Base-by-base conservation (phyloP, 2,888 invertebrate genomes). In the Amaurobius ferox region DNA sequence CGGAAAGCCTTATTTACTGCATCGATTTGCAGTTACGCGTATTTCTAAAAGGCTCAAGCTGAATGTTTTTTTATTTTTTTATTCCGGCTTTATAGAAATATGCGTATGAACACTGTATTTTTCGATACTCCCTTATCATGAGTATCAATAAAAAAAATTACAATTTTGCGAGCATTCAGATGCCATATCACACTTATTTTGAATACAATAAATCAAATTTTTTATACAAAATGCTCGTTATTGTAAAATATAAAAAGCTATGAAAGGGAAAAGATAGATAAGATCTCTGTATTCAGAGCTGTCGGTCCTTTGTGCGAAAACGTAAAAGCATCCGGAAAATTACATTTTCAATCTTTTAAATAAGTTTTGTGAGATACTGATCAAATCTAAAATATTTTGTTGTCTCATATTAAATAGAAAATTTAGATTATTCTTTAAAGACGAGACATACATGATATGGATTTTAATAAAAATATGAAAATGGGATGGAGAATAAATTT, bases 341-440 rank as follows among this genome's bases (percentile, higher is more conserved):
- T 55, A 55, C 55, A 55, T 55, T 55, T 55, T 55, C 55, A 55
- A 55, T 55, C 55, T 55, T 55, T 55, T 23, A 55, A 55, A 55
- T 7, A 23, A 55, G 23, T 23, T 55, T 23, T 3, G 55, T 1
- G 55, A 19, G 55, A 55, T 55, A 55, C 55, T 19, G 55, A 55
- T 55, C 55, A 55, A 55, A 55, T 23, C 23, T 23, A 3, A 11
- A 55, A 55, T 55, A 55, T 55, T 55, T 55, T 55, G 23, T 55
- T 55, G 55, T 55, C 55, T 16, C 3, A 55, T 55, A 55, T 55
- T 55, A 55, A 55, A 55, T 55, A 23, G 55, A 55, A 55, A 55
- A 55, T 55, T 55, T 55, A 35, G 9, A 35, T 35, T 35, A 55
- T 19, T 23, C 55, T 55, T 55, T 55, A 55, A 55, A 55, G 5